Evolutionary conservation across 1,140 invertebrate species (phyloP).

Genomic region (Pteromalus puparum): DNA sequence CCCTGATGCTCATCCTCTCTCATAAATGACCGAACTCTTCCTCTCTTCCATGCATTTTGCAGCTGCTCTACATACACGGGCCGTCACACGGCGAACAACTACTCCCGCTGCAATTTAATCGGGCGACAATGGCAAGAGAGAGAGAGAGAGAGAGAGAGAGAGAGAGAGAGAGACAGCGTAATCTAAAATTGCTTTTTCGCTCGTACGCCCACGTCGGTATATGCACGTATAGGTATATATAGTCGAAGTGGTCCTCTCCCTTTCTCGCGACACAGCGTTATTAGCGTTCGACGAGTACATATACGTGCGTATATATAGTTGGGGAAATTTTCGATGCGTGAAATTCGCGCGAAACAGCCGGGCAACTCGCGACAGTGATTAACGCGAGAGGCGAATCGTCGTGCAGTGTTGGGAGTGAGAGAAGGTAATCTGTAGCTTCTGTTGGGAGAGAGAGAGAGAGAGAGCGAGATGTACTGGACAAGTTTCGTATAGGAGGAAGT

Average conservation of each 20-base stretch:
- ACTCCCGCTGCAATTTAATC: conserved; percentile 33
- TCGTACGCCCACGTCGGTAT: too few species aligned
- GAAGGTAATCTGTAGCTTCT: neutral
- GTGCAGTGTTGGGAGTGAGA: neutral
- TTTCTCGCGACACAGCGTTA: neutral
- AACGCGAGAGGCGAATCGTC: conserved; percentile 7
- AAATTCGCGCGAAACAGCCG: conserved; percentile 45
- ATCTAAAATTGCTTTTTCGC: conserved; percentile 45
- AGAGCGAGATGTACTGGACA: neutral
- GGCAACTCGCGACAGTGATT: conserved; percentile 32
- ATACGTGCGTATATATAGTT: neutral
- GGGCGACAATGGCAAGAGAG: neutral
- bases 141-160: too few species aligned
- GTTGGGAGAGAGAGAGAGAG: neutral
- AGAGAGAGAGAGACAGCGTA: neutral
- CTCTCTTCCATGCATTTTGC: neutral
- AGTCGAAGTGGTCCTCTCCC: neutral
- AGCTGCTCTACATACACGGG: neutral
- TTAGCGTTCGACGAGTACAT: conserved; percentile 26
- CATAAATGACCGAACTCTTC: neutral
- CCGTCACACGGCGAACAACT: neutral
- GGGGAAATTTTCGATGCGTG: conserved; percentile 45
- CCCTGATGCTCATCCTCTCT: neutral
- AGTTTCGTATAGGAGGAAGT: neutral
- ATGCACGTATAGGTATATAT: neutral